phyloP scores from a whole-genome alignment of 2,888 invertebrate species.

The Azorinus chamasolen region DNA sequence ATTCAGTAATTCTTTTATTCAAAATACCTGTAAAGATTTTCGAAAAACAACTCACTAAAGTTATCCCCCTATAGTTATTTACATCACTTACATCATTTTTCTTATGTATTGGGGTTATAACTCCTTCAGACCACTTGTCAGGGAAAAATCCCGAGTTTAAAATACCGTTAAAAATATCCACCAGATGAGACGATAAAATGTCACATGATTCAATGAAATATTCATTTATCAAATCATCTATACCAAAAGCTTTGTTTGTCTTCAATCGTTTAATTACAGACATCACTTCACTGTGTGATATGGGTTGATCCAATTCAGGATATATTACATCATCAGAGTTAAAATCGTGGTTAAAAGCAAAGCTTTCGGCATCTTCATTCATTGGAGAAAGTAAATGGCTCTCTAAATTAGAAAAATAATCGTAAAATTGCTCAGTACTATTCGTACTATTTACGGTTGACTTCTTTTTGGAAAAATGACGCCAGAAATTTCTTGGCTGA shows the following conservation, averaged over 20 bases:
- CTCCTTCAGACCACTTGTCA: conserved; percentile 34
- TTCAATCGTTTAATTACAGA: too few species aligned
- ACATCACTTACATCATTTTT: conserved; percentile 32
- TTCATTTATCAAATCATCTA: conserved; percentile 36
- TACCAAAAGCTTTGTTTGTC: conserved; percentile 14
- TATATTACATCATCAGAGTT: conserved; percentile 4
- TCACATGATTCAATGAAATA: conserved; percentile 34
- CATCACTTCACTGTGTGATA: neutral
- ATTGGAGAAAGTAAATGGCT: too few species aligned
- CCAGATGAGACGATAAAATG: conserved; percentile 18
- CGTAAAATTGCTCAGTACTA: too few species aligned
- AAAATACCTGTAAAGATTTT: conserved; percentile 37
- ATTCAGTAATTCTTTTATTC: conserved; percentile 18
- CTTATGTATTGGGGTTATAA: conserved; percentile 40
- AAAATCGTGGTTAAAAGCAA: too few species aligned
- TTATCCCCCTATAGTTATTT: conserved; percentile 47
- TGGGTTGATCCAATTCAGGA: conserved; percentile 1
- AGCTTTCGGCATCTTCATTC: too few species aligned
- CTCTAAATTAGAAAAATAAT: too few species aligned
- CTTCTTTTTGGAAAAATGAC: conserved; percentile 13
- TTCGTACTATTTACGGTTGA: neutral
- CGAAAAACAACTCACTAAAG: conserved; percentile 22
- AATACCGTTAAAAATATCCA: too few species aligned
- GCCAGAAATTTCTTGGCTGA: conserved; percentile 24
- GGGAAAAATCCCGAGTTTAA: too few species aligned